Conservation (phyloP, 2,888 invertebrate genomes). For the Athripsodes cinereus region DNA sequence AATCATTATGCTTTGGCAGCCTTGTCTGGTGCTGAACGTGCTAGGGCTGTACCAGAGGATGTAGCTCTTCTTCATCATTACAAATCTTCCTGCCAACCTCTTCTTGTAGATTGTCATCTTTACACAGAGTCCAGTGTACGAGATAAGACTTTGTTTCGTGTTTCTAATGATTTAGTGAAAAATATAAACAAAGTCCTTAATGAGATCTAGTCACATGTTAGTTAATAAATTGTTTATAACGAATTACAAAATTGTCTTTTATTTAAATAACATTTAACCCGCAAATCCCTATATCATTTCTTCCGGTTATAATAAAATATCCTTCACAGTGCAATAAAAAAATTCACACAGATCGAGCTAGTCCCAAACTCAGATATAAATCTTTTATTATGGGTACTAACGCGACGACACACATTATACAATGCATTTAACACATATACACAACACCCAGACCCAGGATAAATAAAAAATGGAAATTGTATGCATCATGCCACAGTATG, state of each 20-base stretch:
- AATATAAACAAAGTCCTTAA: constrained; percentile 24
- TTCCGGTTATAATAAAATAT: too few relatives aligned
- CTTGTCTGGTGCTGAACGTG: constrained; percentile 48
- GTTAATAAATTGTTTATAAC: neutral
- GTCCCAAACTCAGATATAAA: too few relatives aligned
- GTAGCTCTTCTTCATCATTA: constrained; percentile 65
- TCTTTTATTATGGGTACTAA: too few relatives aligned
- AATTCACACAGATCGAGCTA: too few relatives aligned
- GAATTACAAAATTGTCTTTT: neutral
- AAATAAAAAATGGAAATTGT: too few relatives aligned
- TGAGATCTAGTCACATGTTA: constrained; percentile 23
- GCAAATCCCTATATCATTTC: too few relatives aligned
- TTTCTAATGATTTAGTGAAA: constrained; percentile 30
- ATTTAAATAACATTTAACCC: neutral
- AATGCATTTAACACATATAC: too few relatives aligned
- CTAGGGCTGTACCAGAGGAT: constrained; percentile 52
- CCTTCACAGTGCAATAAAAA: too few relatives aligned
- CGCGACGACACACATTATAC: too few relatives aligned
- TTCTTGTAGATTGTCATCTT: constrained; percentile 42
- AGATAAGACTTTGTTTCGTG: constrained; percentile 40
- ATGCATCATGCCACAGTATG: too few relatives aligned
- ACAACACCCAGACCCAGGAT: too few relatives aligned
- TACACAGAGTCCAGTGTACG: constrained; percentile 38
- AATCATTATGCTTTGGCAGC: constrained; percentile 67
- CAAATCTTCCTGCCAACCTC: constrained; percentile 48